phyloP scores from a whole-genome alignment of 2,113 vertebrate genomes.

The Oryzias melastigma region DNA sequence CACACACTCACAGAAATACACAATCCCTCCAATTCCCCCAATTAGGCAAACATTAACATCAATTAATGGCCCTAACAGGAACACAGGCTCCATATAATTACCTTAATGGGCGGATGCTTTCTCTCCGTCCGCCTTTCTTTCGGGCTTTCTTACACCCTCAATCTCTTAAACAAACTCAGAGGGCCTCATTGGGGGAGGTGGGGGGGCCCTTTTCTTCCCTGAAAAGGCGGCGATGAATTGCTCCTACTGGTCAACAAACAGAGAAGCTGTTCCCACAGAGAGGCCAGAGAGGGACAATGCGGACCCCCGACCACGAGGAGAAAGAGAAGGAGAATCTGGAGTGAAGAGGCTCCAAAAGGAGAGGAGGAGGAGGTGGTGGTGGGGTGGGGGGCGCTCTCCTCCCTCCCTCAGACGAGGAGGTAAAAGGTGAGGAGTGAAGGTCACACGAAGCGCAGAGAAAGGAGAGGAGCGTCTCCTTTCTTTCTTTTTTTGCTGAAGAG shows the following conservation, averaged over 20 bases:
- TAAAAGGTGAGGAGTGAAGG: not conserved
- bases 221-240: slow-evolving; percentile 94
- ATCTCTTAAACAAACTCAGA: slow-evolving; percentile 74
- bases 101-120: slow-evolving; percentile 99
- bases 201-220: slow-evolving; percentile 88
- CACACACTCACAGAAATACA: no score
- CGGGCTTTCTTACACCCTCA: slow-evolving; percentile 63
- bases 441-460: not conserved
- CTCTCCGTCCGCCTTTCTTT: slow-evolving; percentile 76
- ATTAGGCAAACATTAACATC: slow-evolving; percentile 99
- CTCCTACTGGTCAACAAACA: slow-evolving; percentile 99
- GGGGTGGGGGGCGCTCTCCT: not conserved
- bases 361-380: slow-evolving; percentile 75
- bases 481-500: no score
- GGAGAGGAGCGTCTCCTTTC: no score
- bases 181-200: slow-evolving; percentile 86
- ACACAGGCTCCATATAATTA: slow-evolving; percentile 99
- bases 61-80: slow-evolving; percentile 99
- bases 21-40: slow-evolving; percentile 90
- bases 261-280: slow-evolving; percentile 90
- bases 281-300: slow-evolving; percentile 35
- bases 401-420: no score
- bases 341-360: slow-evolving; percentile 72
- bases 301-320: slow-evolving; percentile 48
- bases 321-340: slow-evolving; percentile 81